A percentile compares a stretch with the other conserved stretches of the same genome.
Conservation (phyloP, 2,113 vertebrate genomes). For the Struthidea cinerea region DNA sequence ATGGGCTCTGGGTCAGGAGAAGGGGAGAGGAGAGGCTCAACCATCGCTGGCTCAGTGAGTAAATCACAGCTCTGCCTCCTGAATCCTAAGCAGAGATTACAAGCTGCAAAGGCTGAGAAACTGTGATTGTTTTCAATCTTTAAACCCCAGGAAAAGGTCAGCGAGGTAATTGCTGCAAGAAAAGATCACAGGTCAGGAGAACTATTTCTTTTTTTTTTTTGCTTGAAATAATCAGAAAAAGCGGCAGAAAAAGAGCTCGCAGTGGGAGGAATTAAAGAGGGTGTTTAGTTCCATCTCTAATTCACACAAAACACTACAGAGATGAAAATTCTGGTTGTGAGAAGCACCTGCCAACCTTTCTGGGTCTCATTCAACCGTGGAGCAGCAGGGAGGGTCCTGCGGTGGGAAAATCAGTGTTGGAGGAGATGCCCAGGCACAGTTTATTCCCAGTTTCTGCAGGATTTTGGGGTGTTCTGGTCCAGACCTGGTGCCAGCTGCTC, state of each 20-base stretch:
- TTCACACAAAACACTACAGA: neutral
- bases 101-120: neutral
- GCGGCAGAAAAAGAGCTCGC: neutral
- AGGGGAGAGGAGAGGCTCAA: neutral
- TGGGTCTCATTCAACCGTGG: accelerated
- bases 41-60: accelerated
- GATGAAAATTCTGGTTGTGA: neutral
- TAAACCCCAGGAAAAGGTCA: neutral
- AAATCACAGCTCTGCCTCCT: neutral
- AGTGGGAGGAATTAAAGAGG: neutral
- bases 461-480: accelerated
- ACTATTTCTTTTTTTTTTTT: neutral
- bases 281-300: neutral
- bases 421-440: too few species aligned
- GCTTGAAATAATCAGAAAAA: neutral
- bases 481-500: accelerated
- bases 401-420: accelerated
- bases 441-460: accelerated
- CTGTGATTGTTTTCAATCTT: neutral
- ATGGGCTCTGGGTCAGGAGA: neutral
- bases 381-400: neutral
- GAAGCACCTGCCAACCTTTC: neutral
- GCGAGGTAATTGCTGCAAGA: neutral
- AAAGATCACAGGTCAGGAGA: neutral
- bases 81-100: neutral